These are phyloP conservation scores for Amblyraja radiata DNA, from an alignment of 2,797 vertebrate genomes.

Conservation along the genomic window DNA sequence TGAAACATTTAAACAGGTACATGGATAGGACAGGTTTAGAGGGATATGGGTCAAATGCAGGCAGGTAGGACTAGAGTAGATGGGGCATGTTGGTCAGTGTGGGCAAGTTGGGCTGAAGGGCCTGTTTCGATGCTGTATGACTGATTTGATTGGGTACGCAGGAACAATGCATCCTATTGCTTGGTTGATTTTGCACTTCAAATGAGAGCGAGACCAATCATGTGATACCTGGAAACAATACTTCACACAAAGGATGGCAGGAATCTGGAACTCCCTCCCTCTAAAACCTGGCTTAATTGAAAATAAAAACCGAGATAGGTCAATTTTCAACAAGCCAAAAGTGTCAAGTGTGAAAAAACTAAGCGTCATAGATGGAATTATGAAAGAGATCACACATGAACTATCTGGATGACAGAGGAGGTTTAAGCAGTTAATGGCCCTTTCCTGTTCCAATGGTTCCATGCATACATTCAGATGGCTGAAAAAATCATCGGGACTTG, in stretches of 20 bases:
- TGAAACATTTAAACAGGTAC: no score
- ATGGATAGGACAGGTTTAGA: no score
- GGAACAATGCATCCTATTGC: no score
- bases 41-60: no score
- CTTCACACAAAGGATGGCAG: background rate
- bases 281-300: background rate
- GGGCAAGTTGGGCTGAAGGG: no score
- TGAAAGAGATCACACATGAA: background rate
- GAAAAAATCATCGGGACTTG: no score
- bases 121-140: no score
- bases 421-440: background rate
- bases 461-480: background rate
- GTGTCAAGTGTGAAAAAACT: background rate
- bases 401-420: background rate
- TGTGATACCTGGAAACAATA: background rate
- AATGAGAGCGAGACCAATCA: background rate
- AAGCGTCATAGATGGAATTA: background rate
- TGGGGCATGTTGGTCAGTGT: no score
- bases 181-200: background rate
- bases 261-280: background rate
- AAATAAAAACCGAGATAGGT: background rate
- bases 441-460: background rate
- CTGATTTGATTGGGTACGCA: background rate
- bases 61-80: no score
- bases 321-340: background rate